Conservation (phyloP, 2,888 invertebrate species). For the Scaptomyza parva region DNA sequence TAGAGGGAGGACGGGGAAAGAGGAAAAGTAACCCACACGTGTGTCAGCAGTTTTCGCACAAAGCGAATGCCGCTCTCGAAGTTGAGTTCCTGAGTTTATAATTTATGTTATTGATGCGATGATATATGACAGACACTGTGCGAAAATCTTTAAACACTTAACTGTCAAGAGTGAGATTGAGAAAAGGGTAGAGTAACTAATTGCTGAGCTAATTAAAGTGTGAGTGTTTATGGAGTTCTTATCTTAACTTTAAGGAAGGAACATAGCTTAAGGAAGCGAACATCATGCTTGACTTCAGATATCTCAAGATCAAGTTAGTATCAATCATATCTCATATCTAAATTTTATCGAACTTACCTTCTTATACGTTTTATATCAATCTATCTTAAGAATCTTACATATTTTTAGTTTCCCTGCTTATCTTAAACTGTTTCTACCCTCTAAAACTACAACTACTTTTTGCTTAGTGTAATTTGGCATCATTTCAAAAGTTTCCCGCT, state of each 20-base stretch:
- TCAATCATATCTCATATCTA: too few species aligned
- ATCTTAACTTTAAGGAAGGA: too few species aligned
- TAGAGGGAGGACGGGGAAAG: background rate
- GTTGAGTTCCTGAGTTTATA: slow-evolving; percentile 55
- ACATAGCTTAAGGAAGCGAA: too few species aligned
- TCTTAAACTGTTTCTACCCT: background rate
- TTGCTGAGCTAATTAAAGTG: background rate
- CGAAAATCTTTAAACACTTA: slow-evolving; percentile 27
- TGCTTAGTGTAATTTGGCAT: slow-evolving; percentile 43
- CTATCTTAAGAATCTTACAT: too few species aligned
- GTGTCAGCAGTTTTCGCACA: slow-evolving; percentile 73
- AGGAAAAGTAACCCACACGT: slow-evolving; percentile 29
- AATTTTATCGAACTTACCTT: too few species aligned
- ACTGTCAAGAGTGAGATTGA: background rate
- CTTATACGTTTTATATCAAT: too few species aligned
- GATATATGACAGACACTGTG: slow-evolving; percentile 61
- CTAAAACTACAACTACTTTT: slow-evolving; percentile 2
- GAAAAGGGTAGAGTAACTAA: background rate
- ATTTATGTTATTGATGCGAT: slow-evolving; percentile 78
- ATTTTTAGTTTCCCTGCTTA: background rate
- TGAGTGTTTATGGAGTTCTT: background rate
- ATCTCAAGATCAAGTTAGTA: too few species aligned
- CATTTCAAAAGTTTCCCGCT: slow-evolving; percentile 6
- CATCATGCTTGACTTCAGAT: too few species aligned
- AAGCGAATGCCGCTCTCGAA: slow-evolving; percentile 71